Evolutionary conservation across 2,888 invertebrate genomes (phyloP).

Genomic region (Lasioglossum vierecki): DNA sequence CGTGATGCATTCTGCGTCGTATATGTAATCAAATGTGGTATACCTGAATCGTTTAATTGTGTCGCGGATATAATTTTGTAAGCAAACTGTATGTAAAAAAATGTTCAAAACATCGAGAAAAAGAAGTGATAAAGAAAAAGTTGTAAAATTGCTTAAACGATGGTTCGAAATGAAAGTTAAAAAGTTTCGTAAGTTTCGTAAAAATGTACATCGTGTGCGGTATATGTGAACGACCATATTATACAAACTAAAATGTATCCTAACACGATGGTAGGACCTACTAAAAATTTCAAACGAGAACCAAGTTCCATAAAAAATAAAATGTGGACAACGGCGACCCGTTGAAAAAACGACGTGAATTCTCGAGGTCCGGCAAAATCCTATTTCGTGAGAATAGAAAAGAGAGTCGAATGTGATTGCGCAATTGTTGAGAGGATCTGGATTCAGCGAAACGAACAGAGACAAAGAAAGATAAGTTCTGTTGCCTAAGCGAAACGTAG

Average conservation of each 20-base stretch:
- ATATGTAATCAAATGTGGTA: not conserved
- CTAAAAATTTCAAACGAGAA: not conserved
- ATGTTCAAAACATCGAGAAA: not conserved
- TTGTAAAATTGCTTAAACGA: not conserved
- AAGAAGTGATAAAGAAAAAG: not conserved
- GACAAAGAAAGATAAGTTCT: not conserved
- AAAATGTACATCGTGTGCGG: not conserved
- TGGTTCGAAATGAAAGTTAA: not conserved
- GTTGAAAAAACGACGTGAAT: not conserved
- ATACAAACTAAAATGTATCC: not conserved
- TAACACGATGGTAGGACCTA: not conserved
- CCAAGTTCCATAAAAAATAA: not conserved
- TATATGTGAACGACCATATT: not conserved
- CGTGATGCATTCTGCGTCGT: not conserved
- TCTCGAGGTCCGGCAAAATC: too few relatives aligned
- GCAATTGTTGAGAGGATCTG: conserved; percentile 22
- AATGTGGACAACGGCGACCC: not conserved
- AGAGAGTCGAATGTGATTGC: not conserved
- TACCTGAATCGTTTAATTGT: not conserved
- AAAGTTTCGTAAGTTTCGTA: not conserved
- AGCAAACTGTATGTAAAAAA: not conserved
- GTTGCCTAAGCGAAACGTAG: conserved; percentile 40
- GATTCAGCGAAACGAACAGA: not conserved
- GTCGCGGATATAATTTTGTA: not conserved
- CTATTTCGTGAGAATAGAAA: not conserved